phyloP scores from a whole-genome alignment of 2,113 vertebrate genomes.

The Aix galericulata region DNA sequence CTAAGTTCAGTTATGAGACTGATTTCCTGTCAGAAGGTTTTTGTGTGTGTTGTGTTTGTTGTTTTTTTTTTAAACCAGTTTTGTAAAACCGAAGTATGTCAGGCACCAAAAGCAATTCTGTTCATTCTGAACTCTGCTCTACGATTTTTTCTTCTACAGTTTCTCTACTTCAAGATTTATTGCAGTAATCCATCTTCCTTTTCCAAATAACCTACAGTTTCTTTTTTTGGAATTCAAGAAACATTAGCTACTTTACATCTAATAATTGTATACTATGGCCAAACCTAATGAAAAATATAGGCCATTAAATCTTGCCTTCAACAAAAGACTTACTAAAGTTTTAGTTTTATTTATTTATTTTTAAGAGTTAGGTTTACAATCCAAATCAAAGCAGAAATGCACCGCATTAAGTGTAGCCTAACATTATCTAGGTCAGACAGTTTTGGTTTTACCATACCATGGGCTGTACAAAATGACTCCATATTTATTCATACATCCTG shows the following conservation, averaged over 20 bases:
- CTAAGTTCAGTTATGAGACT: background rate
- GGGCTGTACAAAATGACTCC: background rate
- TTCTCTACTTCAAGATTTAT: background rate
- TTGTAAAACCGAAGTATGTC: background rate
- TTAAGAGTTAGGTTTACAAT: background rate
- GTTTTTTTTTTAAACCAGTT: background rate
- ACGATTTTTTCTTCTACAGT: background rate
- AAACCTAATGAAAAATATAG: background rate
- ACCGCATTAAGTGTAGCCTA: background rate
- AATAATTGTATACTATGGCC: background rate
- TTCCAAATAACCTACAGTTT: background rate
- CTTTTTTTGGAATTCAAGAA: background rate
- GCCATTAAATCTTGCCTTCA: background rate
- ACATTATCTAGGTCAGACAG: background rate
- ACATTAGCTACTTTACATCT: background rate
- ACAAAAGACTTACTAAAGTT: background rate
- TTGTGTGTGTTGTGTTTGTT: too few relatives aligned
- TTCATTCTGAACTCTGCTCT: background rate
- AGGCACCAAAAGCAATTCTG: background rate
- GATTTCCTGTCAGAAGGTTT: background rate
- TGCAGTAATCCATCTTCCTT: background rate
- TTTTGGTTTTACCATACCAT: background rate
- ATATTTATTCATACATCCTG: background rate
- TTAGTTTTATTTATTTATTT: background rate
- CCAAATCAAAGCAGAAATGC: background rate